phyloP scores from a whole-genome alignment of 2,888 invertebrate species.

The Apamea crenata region DNA sequence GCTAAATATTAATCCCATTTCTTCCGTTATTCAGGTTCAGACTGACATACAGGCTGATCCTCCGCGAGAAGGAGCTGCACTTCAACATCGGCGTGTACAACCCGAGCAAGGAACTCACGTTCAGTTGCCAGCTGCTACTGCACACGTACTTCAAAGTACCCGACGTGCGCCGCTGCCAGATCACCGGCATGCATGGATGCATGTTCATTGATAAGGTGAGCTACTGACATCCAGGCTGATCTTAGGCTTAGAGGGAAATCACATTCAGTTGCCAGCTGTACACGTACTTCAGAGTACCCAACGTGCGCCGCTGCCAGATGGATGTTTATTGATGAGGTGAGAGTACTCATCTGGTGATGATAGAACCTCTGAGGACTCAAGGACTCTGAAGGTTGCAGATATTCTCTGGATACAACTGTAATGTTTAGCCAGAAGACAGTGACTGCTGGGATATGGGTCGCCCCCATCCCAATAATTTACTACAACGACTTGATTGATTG shows the following conservation, averaged over 20 bases:
- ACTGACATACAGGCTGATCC: slow-evolving; percentile 97
- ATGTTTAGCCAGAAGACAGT: background rate
- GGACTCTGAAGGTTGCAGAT: background rate
- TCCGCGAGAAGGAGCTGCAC: slow-evolving; percentile 97
- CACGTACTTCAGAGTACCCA: slow-evolving; percentile 98
- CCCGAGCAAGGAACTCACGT: slow-evolving; percentile 97
- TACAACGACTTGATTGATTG: background rate
- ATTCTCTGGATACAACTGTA: background rate
- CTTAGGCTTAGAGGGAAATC: no score
- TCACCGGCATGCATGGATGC: slow-evolving; percentile 97
- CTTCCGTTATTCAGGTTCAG: slow-evolving; percentile 92
- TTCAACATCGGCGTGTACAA: slow-evolving; percentile 98
- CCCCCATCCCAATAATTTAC: background rate
- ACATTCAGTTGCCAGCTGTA: slow-evolving; percentile 97
- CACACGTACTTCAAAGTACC: slow-evolving; percentile 99
- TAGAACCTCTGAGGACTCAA: background rate
- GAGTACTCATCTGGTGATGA: background rate
- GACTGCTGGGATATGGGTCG: no score
- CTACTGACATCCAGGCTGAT: background rate
- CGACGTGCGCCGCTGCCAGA: slow-evolving; percentile 97
- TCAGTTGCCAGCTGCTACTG: slow-evolving; percentile 97
- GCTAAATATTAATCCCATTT: background rate
- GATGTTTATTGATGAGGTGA: slow-evolving; percentile 96
- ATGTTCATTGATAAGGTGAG: slow-evolving; percentile 96
- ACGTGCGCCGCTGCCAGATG: slow-evolving; percentile 97